phyloP scores from a whole-genome alignment of 1,140 invertebrate genomes.

The Popillia japonica region DNA sequence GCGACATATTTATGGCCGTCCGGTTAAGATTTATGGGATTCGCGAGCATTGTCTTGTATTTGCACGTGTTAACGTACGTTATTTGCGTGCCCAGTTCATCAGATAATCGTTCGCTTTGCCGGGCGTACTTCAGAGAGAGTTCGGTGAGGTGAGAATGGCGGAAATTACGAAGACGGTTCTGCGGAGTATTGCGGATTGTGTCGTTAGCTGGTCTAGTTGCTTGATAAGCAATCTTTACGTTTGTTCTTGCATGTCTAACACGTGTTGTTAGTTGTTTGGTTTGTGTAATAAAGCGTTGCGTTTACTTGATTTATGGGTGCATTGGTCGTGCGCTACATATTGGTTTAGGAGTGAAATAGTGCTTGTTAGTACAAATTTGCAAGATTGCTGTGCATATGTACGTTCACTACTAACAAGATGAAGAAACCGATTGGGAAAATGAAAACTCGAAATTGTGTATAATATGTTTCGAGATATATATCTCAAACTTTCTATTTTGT shows the following conservation, averaged over 20 bases:
- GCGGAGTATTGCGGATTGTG: neutral
- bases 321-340: no score
- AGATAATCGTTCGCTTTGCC: neutral
- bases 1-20: neutral
- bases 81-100: neutral
- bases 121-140: neutral
- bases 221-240: neutral
- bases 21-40: neutral
- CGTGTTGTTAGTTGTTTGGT: neutral
- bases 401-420: no score
- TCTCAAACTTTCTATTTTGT: no score
- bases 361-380: no score
- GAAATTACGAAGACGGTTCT: neutral
- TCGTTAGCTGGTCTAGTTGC: neutral
- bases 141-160: no score
- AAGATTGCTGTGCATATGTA: no score
- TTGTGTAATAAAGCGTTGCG: no score
- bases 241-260: neutral
- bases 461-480: no score
- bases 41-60: slow-evolving; percentile 5
- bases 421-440: no score
- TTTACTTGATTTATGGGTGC: no score
- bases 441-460: no score
- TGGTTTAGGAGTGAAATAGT: no score
- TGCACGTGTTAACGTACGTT: neutral